Evolutionary conservation across 2,113 vertebrate genomes (phyloP), one percentile per base, ranked within the genome.

Genomic region (Colistium nudipinnis): DNA sequence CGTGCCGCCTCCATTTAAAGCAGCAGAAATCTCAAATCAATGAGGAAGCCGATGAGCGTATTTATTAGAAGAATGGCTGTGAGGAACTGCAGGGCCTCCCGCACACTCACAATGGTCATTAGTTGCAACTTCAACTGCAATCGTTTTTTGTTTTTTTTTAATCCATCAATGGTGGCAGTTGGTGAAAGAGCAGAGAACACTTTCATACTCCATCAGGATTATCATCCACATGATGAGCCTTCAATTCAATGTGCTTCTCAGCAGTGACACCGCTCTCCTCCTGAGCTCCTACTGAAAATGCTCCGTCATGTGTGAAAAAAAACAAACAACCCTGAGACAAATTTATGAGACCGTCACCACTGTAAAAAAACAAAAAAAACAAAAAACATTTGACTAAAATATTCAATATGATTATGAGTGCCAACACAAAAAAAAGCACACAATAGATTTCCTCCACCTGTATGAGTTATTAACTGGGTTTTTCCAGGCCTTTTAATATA

Each of bases 1-100:
- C n/a, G n/a, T n/a, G n/a, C n/a, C n/a, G n/a, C n/a, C n/a, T n/a
- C n/a, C n/a, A n/a, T n/a, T n/a, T n/a, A 3, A 31, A 31, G 30
- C 47, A 36, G 52, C 57, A 41, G n/a, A 55, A 35, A 25, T 48
- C 25, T 49, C 9, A 49, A 44, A 55, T 65, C 31, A 78, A 68
- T 25, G 27, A 48, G 31, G 35, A 60, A 20, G n/a, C 19, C 24
- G 65, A 76, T 36, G 27, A 54, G 38, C n/a, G 51, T 17, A 20
- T 45, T 27, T 41, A 31, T 64, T 12, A 53, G 31, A 25, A 49
- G 16, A 53, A 13, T 44, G 1, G 33, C 17, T 6, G 41, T 13
- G 47, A 78, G 61, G 38, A 52, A 65, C 20, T 31, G 47, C 30
- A 5, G 10, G 49, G 38, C n/a, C 39, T 43, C 5, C 48, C 43